Evolutionary conservation across 2,888 invertebrate species (phyloP), one percentile per base, ranked within the genome.

Genomic region (Cremastinae sp.): DNA sequence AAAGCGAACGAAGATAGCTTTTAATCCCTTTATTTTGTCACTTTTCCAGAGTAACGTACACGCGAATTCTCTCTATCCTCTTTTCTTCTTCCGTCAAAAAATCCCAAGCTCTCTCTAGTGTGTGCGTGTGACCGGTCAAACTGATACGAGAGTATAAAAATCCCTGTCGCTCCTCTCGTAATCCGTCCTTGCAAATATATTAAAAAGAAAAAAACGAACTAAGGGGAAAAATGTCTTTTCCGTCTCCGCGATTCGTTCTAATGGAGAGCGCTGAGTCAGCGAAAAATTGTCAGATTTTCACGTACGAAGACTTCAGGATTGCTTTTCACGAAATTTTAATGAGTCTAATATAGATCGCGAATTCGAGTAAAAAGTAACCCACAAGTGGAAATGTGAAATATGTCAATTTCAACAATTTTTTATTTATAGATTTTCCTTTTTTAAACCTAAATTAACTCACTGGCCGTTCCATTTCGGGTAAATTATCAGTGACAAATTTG

Each of bases 21-120:
- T 66, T 70, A 75, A 75, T 66, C 61, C 70, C 22, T 61, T 75
- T 71, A 61, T 71, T 55, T 64, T 20, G 55, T 55, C 55, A 61
- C 47, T 61, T 61, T 71, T 73, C 16, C 18, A 16, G 16, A 22
- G n/a, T 14, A n/a, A 58, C 65, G 59, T 20, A 35, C 20, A 49
- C 49, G 35, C 39, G 28, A 14, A 20, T 8, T 47, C 66, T 45
- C 37, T 8, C 56, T 20, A 41, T 16, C 45, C 37, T 8, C 56
- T 20, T 49, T 16, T 39, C 8, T 61, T 14, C 22, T 3, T 39
- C 5, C 28, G 14, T 56, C 43, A 35, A 10, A 39, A 39, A 62
- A 18, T 37, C 18, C n/a, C 39, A n/a, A 22, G 35, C 39, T 58
- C 7, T 14, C 14, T 28, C 35, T 20, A n/a, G 16, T 16, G 61